Evolutionary conservation across 2,888 invertebrate genomes (phyloP), one percentile per base, ranked within the genome.

Genomic region (Stenoptilia bipunctidactyla): DNA sequence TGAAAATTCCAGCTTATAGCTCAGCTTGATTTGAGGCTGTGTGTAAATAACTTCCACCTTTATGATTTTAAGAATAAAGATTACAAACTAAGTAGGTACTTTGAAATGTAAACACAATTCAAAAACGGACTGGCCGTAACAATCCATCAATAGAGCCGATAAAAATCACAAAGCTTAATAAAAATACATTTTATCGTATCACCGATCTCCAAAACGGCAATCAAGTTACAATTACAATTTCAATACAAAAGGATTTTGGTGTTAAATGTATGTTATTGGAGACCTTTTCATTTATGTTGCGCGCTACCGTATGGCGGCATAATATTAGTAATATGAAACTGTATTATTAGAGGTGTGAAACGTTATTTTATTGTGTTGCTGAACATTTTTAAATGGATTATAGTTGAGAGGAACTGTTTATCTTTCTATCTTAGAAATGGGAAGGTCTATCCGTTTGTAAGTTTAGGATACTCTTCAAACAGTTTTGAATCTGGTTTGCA

Each of bases 311-410:
- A 45, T 47, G 50, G 43, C 55, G 54, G 60, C 53, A 47, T 48
- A 51, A 53, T 51, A 57, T 58, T 56, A 60, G 65, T 55, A 66
- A 65, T 42, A 12, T 38, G 53, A 65, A 47, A 56, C 57, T 54
- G 30, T 41, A 36, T 44, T 20, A 20, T 20, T 20, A 15, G 46
- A 56, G 52, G 59, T 57, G 58, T 52, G 48, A 56, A 54, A 53
- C 45, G 47, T 42, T 45, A 40, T 30, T 30, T 30, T 30, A 6
- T 10, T 4, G 30, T 30, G 30, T 30, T 30, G 10, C 30, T 30
- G 10, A 30, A 30, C 27, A 12, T 30, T 30, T 3, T 6, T 30
- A 4, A 12, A 10, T 30, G n/a, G 30, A 30, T 12, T 20, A n/a
- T n/a, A n/a, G n/a, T n/a, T n/a, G n/a, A n/a, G n/a, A n/a, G n/a